Evolutionary conservation across 1,140 invertebrate species (phyloP).

Genomic region (Elymnias hypermnestra): DNA sequence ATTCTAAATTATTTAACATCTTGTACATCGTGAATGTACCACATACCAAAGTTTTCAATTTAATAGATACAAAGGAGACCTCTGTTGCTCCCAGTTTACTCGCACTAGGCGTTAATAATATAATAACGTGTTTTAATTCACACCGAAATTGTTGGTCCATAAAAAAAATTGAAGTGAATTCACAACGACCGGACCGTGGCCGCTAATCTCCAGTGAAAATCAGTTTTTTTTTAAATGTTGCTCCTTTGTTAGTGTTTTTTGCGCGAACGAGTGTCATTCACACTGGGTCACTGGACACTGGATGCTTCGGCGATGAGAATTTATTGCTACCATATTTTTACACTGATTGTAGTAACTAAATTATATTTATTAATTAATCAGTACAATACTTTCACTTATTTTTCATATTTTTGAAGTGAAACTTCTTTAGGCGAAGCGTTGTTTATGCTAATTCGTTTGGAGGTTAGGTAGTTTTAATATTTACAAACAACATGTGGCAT

Average conservation of each 20-base stretch:
- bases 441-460: too few relatives aligned
- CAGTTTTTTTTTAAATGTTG: conserved; percentile 43
- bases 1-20: too few relatives aligned
- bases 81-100: not conserved
- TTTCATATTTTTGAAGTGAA: too few relatives aligned
- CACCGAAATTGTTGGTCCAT: conserved; percentile 17
- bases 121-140: conserved; percentile 22
- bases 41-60: not conserved
- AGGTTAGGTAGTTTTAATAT: too few relatives aligned
- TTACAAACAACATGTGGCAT: too few relatives aligned
- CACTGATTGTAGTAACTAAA: too few relatives aligned
- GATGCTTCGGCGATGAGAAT: not conserved
- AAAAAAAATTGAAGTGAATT: conserved; percentile 19
- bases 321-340: not conserved
- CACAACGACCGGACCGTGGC: conserved; percentile 30
- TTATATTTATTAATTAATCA: too few relatives aligned
- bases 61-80: not conserved
- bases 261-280: conserved; percentile 50
- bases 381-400: too few relatives aligned
- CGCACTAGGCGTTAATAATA: conserved; percentile 11
- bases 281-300: conserved; percentile 33
- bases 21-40: not conserved
- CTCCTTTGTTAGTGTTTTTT: conserved; percentile 54
- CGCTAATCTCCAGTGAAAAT: conserved; percentile 53
- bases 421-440: too few relatives aligned